Percentiles rank a stretch among this genome's conserved stretches.
phyloP scores from a whole-genome alignment of 1,140 invertebrate species.

The Lordiphosa stackelbergi region DNA sequence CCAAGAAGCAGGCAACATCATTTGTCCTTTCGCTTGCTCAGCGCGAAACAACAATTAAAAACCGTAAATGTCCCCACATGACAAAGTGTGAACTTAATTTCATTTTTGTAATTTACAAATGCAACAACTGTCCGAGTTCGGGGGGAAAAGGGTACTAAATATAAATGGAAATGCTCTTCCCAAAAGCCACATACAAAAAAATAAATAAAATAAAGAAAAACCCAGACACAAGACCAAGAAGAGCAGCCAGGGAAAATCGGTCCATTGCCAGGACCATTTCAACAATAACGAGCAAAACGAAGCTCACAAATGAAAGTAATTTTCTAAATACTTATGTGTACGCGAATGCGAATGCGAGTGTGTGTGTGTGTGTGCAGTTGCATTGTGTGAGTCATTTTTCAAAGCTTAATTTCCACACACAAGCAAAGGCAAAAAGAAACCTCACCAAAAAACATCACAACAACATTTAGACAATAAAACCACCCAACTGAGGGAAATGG shows the following conservation, averaged over 20 bases:
- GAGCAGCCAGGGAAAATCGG: conserved; percentile 12
- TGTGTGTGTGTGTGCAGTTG: conserved; percentile 9
- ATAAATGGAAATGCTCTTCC: conserved; percentile 70
- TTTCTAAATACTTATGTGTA: conserved; percentile 63
- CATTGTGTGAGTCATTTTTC: conserved; percentile 54
- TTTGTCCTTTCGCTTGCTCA: conserved; percentile 8
- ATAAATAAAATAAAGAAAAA: conserved; percentile 5
- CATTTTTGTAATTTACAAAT: conserved; percentile 75
- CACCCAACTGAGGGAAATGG: conserved; percentile 1
- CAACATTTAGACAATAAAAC: background rate
- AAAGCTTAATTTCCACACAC: conserved; percentile 70
- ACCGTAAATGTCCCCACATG: conserved; percentile 74
- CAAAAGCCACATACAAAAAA: conserved; percentile 61
- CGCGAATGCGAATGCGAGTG: conserved; percentile 1
- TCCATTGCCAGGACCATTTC: conserved; percentile 24
- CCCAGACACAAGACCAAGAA: conserved; percentile 12
- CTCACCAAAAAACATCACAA: background rate
- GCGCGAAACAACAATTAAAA: conserved; percentile 71
- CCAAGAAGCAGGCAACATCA: conserved; percentile 49
- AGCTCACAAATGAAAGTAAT: conserved; percentile 71
- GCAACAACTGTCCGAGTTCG: conserved; percentile 30
- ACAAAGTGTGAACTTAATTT: conserved; percentile 75
- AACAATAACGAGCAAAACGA: conserved; percentile 64
- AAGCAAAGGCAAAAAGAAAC: conserved; percentile 11
- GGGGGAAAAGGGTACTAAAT: conserved; percentile 49